Base-by-base conservation (phyloP, 2,113 vertebrate species). In the Eulemur macaco region DNA sequence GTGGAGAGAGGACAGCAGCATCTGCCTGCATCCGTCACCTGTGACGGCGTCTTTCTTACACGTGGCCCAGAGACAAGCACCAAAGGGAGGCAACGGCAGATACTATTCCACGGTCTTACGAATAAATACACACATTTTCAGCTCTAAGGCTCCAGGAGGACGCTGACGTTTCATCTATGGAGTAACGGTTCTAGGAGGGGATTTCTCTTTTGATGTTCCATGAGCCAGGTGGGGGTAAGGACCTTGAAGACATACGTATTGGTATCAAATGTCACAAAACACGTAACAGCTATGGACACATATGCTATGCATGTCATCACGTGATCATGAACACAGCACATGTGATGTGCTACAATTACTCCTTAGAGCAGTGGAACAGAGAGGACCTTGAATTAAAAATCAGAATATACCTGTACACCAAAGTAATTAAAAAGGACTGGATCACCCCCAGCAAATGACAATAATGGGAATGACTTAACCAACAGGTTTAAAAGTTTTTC, bases 401-500 rank as follows among this genome's bases (percentile, higher is more conserved):
- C 25, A 37, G 13, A 42, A 42, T 42, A 42, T 31, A 68, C 77
- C 31, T 14, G 39, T 13, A 86, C 34, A 23, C 45, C 54, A 12
- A 82, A 66, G 54, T 4, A 64, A 58, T 39, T 6, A 27, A 45
- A 92, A 93, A 81, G 69, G 63, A 60, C 60, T 85, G 92, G 50
- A 34, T 17, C 56, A 56, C 29, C 23, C n/a, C 81, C 78, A 58
- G 78, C 52, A 97, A 94, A 98, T 98, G 96, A 98, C 96, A 97
- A 97, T 96, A 97, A 98, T 94, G 83, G 96, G 98, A 97, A 98
- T 96, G 98, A 97, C 95, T 96, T 96, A 21, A 96, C 96, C 86
- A 13, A 95, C 90, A 98, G 97, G 97, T 93, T 97, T 91, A 92
- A 71, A 91, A 85, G 15, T 63, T 54, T 82, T 84, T 25, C 47